These are phyloP conservation scores for Atopsyche davidsoni DNA, from an alignment of 1,140 invertebrate genomes.

Conservation along the genomic window DNA sequence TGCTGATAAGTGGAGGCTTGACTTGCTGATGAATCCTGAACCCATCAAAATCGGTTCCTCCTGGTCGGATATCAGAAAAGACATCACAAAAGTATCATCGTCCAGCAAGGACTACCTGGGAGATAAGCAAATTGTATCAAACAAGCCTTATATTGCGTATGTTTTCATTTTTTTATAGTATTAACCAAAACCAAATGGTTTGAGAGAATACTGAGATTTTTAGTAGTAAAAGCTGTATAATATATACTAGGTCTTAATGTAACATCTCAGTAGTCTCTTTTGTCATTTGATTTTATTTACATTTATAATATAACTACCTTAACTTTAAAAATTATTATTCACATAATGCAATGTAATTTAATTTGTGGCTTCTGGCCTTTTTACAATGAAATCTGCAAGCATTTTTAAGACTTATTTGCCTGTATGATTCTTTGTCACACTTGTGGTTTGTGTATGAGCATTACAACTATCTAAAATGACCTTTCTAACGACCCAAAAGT, in stretches of 20 bases:
- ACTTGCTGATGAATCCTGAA: slow-evolving; percentile 45
- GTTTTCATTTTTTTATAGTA: slow-evolving; percentile 11
- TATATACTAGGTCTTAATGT: not conserved
- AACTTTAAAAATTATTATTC: too few relatives aligned
- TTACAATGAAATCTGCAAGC: not conserved
- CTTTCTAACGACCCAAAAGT: not conserved
- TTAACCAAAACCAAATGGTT: not conserved
- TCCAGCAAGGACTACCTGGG: slow-evolving; percentile 47
- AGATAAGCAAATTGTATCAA: slow-evolving; percentile 49
- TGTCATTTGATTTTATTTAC: too few relatives aligned
- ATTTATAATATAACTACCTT: too few relatives aligned
- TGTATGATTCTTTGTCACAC: not conserved
- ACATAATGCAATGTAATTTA: too few relatives aligned
- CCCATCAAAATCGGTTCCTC: slow-evolving; percentile 41
- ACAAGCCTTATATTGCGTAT: slow-evolving; percentile 55
- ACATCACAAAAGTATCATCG: slow-evolving; percentile 40
- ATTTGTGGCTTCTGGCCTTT: not conserved
- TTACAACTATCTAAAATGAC: not conserved
- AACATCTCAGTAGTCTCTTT: not conserved
- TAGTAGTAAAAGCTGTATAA: too few relatives aligned
- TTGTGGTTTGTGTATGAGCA: not conserved
- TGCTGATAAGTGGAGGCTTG: slow-evolving; percentile 54
- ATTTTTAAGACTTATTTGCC: not conserved
- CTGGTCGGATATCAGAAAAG: slow-evolving; percentile 46
- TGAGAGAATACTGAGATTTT: not conserved